These are phyloP conservation scores for Macropus fuliginosus DNA, from an alignment of 2,797 vertebrate genomes.

Conservation along the genomic window DNA sequence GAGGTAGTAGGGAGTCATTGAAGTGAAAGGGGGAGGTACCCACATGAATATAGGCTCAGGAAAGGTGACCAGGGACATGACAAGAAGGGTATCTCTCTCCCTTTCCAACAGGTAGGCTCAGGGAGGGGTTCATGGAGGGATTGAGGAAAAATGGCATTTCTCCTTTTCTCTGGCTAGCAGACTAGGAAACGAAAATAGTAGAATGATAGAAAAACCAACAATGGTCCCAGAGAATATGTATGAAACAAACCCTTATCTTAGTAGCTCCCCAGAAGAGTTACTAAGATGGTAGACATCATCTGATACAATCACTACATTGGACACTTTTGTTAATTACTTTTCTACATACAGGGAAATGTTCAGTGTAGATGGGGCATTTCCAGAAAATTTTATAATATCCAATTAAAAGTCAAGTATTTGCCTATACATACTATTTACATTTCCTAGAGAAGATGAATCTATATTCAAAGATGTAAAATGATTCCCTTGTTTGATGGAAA, in stretches of 20 bases:
- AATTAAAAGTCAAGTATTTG: background rate
- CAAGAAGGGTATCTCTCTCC: background rate
- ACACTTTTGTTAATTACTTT: background rate
- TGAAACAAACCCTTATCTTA: background rate
- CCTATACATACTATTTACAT: background rate
- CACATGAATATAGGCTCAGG: background rate
- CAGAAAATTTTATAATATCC: background rate
- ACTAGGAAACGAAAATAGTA: background rate
- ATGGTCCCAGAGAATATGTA: background rate
- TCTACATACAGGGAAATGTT: background rate
- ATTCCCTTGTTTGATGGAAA: background rate
- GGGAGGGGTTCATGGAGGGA: background rate
- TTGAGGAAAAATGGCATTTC: background rate
- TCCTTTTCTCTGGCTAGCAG: background rate
- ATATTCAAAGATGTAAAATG: background rate
- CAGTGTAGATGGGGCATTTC: background rate
- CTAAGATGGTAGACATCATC: background rate
- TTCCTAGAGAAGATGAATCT: background rate
- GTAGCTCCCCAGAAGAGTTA: background rate
- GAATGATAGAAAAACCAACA: background rate
- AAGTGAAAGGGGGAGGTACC: background rate
- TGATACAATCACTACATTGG: background rate
- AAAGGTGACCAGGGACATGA: background rate
- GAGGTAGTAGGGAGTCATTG: background rate
- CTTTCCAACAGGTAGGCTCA: background rate